A percentile compares a stretch with the other conserved stretches of the same genome.
phyloP scores from a whole-genome alignment of 2,113 vertebrate genomes.

The Clupea harengus region DNA sequence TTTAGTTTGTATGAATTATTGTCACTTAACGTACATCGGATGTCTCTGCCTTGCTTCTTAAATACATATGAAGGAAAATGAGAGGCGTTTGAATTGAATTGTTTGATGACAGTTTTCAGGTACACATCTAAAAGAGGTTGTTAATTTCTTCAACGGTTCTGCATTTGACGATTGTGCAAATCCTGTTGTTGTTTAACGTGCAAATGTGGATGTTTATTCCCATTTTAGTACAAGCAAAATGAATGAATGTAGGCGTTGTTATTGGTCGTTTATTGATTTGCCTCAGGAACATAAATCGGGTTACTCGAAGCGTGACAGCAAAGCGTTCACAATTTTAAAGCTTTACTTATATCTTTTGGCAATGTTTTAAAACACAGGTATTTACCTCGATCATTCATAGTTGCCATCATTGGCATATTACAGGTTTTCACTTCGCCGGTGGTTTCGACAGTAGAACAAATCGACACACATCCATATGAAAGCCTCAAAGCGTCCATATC shows the following conservation, averaged over 20 bases:
- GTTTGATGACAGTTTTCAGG: constrained; percentile 11
- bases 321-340: not conserved
- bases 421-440: not conserved
- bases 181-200: not conserved
- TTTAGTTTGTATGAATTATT: constrained; percentile 1
- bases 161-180: not conserved
- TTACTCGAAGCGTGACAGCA: not conserved
- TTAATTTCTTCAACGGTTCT: not conserved
- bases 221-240: not conserved
- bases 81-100: constrained; percentile 1
- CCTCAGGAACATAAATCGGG: not conserved
- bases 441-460: not conserved
- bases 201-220: not conserved
- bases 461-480: not conserved
- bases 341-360: not conserved
- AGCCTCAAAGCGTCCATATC: not conserved
- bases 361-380: not conserved
- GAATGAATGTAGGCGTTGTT: constrained; percentile 14
- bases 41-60: not conserved
- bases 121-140: not conserved
- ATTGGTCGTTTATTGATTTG: constrained; percentile 10
- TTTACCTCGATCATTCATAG: not conserved
- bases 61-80: not conserved
- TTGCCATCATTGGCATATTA: not conserved
- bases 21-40: not conserved